Percentiles rank a stretch among this genome's conserved stretches.
Conservation (phyloP, 1,140 invertebrate species). For the Cotesia chilonis region DNA sequence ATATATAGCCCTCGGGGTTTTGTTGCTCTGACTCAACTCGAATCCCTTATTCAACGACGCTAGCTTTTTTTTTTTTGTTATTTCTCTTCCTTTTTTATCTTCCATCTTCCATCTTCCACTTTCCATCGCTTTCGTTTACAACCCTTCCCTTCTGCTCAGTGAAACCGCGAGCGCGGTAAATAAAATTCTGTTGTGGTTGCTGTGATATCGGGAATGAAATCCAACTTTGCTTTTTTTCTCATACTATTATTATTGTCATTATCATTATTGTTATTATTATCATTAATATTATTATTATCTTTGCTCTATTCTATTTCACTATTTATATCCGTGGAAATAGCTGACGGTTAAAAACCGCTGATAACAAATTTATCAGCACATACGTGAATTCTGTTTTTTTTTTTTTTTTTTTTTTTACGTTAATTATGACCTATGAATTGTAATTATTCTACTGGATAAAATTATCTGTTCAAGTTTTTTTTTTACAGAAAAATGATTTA, state of each 20-base stretch:
- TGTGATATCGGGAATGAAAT: background rate
- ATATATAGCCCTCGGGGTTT: background rate
- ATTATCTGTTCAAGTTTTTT: no score
- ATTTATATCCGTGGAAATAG: no score
- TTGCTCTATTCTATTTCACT: no score
- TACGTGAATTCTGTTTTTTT: no score
- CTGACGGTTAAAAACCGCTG: no score
- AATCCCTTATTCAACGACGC: slow-evolving; percentile 30
- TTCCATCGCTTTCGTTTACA: slow-evolving; percentile 20
- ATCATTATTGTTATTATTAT: background rate
- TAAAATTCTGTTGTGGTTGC: slow-evolving; percentile 16
- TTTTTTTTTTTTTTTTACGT: no score
- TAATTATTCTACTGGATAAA: no score
- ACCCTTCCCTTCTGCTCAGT: background rate
- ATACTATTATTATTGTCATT: background rate
- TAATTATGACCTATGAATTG: no score
- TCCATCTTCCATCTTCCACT: slow-evolving; percentile 6
- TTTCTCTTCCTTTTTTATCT: no score
- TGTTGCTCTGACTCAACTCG: slow-evolving; percentile 1
- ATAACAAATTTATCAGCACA: no score
- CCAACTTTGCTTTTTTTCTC: background rate
- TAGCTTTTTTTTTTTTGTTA: slow-evolving; percentile 32
- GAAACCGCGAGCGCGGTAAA: slow-evolving; percentile 9
- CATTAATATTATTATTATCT: background rate
- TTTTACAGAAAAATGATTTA: no score